A percentile compares a stretch with the other conserved stretches of the same genome.
These are phyloP conservation scores for Crotalus horridus DNA, from an alignment of 2,113 vertebrate species.

Conservation along the genomic window DNA sequence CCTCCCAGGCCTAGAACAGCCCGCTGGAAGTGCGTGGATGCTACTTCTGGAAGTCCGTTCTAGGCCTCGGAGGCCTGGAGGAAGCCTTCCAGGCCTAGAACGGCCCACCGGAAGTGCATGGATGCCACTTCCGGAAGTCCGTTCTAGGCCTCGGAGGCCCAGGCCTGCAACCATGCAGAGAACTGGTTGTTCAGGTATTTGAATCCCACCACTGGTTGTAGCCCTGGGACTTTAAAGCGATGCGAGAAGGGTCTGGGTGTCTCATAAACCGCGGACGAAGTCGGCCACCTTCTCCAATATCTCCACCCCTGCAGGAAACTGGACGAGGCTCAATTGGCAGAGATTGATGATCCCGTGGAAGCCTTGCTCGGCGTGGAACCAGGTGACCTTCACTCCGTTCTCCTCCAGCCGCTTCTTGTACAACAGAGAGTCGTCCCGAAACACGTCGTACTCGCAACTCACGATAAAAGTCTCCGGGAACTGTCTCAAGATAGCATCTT, in stretches of 20 bases:
- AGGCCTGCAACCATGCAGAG: too few species aligned
- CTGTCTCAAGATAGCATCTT: conserved; percentile 66
- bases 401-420: conserved; percentile 82
- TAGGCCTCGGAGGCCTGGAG: too few species aligned
- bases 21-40: too few species aligned
- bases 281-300: conserved; percentile 63
- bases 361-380: conserved; percentile 73
- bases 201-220: too few species aligned
- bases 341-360: conserved; percentile 79
- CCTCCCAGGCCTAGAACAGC: too few species aligned
- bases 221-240: background rate
- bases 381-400: conserved; percentile 71
- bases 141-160: too few species aligned
- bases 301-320: conserved; percentile 60
- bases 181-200: too few species aligned
- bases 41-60: too few species aligned
- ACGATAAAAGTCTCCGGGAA: conserved; percentile 74
- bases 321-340: conserved; percentile 60
- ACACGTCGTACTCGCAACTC: conserved; percentile 63
- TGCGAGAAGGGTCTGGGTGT: rapidly evolving
- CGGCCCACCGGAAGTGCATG: too few species aligned
- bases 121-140: too few species aligned
- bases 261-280: conserved; percentile 70
- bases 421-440: conserved; percentile 76
- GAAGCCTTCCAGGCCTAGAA: too few species aligned